Percentiles rank a stretch among this genome's conserved stretches.
Evolutionary conservation across 64 coral and sea anemone species (phyloP).

Genomic region (Acropora yongei): DNA sequence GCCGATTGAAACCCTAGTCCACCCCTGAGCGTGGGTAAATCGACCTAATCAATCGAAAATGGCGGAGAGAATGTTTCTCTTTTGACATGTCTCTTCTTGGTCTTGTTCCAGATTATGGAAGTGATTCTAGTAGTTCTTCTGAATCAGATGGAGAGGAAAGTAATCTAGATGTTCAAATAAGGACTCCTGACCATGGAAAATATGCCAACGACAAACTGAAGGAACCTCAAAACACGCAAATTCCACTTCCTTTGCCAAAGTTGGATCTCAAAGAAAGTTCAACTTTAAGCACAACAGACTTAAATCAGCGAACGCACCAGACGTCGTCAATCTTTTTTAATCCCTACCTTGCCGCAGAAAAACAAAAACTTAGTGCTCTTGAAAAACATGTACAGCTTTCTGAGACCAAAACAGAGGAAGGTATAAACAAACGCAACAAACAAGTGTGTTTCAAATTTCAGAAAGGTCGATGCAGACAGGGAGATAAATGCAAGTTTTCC

Average conservation of each 20-base stretch:
- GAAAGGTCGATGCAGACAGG: constrained; percentile 86
- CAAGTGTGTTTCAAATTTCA: constrained; percentile 89
- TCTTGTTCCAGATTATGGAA: constrained; percentile 52
- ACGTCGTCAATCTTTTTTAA: constrained; percentile 86
- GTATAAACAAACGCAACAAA: constrained; percentile 60
- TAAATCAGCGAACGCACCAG: constrained; percentile 62
- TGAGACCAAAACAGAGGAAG: constrained; percentile 11
- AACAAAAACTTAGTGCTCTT: constrained; percentile 74
- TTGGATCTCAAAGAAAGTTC: constrained; percentile 20
- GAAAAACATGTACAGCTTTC: constrained; percentile 90
- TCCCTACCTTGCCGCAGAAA: constrained; percentile 85
- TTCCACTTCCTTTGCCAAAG: constrained; percentile 39
- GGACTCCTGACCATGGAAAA: background rate
- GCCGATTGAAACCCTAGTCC: background rate
- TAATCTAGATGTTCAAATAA: background rate
- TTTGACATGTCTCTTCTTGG: constrained; percentile 63
- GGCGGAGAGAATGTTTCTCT: background rate
- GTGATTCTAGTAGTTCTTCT: constrained; percentile 55
- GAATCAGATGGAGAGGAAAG: constrained; percentile 31
- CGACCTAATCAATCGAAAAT: constrained; percentile 1
- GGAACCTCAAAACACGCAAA: constrained; percentile 30
- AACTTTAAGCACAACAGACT: constrained; percentile 40
- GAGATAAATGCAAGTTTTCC: constrained; percentile 82
- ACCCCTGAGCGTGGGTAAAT: background rate
- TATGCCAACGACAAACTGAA: background rate